Evolutionary conservation across 2,888 invertebrate genomes (phyloP).

Genomic region (Dioctria rufipes): DNA sequence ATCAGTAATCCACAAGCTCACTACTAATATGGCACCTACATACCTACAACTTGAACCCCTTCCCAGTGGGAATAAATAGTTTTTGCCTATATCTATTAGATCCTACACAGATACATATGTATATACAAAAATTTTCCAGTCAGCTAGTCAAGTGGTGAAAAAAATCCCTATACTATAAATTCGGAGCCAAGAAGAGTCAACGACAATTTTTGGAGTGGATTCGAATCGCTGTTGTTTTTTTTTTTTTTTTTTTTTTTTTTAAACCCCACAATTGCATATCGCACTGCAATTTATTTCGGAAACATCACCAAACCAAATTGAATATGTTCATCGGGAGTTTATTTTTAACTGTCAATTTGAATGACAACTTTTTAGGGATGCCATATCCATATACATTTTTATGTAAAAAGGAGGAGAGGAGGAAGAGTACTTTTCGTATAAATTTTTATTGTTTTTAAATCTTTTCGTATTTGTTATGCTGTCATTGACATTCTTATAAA

Average conservation of each 20-base stretch:
- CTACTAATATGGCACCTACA: background rate
- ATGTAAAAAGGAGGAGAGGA: too few species aligned
- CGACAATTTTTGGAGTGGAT: slow-evolving; percentile 40
- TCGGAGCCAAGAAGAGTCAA: slow-evolving; percentile 19
- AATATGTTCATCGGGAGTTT: slow-evolving; percentile 62
- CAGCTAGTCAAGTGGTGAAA: background rate
- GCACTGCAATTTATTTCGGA: slow-evolving; percentile 61
- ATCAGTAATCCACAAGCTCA: slow-evolving; percentile 27
- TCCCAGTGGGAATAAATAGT: slow-evolving; percentile 17
- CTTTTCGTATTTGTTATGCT: too few species aligned
- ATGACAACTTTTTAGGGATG: slow-evolving; percentile 40
- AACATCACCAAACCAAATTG: slow-evolving; percentile 62
- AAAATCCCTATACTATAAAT: slow-evolving; percentile 13
- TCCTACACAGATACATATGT: too few species aligned
- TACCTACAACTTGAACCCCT: background rate
- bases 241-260: background rate
- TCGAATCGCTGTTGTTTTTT: slow-evolving; percentile 40
- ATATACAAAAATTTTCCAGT: slow-evolving; percentile 16
- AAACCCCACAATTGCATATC: slow-evolving; percentile 11
- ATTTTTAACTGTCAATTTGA: slow-evolving; percentile 62
- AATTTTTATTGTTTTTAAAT: too few species aligned
- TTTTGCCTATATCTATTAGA: background rate
- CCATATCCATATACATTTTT: too few species aligned
- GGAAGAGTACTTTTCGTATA: too few species aligned
- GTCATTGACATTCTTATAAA: too few species aligned